These are phyloP conservation scores for Triplophysa tibetana DNA, from an alignment of 2,113 vertebrate species.

Conservation along the genomic window DNA sequence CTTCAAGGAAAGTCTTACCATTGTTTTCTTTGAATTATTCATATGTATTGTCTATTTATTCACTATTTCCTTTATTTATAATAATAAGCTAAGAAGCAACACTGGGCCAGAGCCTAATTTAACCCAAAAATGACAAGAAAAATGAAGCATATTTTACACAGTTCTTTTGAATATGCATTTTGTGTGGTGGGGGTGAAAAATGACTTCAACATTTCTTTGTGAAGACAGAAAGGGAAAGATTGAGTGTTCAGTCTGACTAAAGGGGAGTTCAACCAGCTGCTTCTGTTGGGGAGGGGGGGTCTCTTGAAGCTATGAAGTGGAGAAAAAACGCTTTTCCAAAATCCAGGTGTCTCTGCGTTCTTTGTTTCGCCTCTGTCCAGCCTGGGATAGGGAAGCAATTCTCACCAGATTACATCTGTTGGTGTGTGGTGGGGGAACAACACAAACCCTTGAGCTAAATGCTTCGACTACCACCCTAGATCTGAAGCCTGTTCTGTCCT, in stretches of 20 bases:
- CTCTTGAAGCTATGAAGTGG: slow-evolving; percentile 2
- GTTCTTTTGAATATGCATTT: background rate
- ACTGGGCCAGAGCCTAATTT: too few species aligned
- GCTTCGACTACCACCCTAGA: slow-evolving; percentile 5
- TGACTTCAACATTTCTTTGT: background rate
- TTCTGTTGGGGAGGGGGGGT: slow-evolving; percentile 26
- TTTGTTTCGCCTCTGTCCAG: slow-evolving; percentile 59
- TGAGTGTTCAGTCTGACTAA: slow-evolving; percentile 17
- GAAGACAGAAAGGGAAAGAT: background rate
- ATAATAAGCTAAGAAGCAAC: too few species aligned
- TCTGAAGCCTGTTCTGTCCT: slow-evolving; percentile 4
- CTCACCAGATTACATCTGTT: slow-evolving; percentile 74
- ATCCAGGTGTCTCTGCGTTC: slow-evolving; percentile 68
- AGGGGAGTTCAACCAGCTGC: slow-evolving; percentile 19
- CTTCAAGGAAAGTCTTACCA: too few species aligned
- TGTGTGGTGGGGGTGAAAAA: background rate
- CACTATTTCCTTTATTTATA: too few species aligned
- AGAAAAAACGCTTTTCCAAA: slow-evolving; percentile 54
- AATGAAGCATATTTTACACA: too few species aligned
- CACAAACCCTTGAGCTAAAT: slow-evolving; percentile 41
- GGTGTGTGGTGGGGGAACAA: slow-evolving; percentile 60
- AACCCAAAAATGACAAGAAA: too few species aligned
- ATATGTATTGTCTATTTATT: too few species aligned
- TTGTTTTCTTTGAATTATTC: too few species aligned
- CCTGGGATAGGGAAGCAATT: slow-evolving; percentile 65